Conservation (phyloP, 2,797 vertebrate species). For the Enoplosus armatus region DNA sequence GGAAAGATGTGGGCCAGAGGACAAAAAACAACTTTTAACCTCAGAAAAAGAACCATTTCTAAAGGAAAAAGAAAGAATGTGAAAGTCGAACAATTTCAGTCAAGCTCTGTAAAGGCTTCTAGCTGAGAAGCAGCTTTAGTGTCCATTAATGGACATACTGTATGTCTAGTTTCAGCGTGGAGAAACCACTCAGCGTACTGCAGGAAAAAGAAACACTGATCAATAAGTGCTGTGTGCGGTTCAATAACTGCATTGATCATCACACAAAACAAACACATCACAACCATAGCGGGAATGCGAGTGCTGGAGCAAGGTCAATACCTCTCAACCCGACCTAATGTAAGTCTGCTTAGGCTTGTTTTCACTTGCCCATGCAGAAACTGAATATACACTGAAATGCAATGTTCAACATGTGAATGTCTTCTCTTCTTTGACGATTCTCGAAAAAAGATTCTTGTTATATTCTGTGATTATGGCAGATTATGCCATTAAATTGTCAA, state of each 20-base stretch:
- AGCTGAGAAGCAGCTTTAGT: conserved; percentile 43
- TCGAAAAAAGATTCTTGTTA: neutral
- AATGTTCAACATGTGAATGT: neutral
- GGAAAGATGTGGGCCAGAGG: conserved; percentile 51
- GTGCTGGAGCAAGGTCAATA: conserved; percentile 69
- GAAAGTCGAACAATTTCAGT: conserved; percentile 18
- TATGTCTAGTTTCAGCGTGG: conserved; percentile 33
- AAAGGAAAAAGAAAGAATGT: neutral
- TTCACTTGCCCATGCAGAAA: conserved; percentile 13
- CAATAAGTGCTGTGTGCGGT: conserved; percentile 67
- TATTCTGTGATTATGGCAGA: neutral
- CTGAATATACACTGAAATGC: neutral
- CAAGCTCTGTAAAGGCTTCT: conserved; percentile 2
- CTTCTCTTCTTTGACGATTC: neutral
- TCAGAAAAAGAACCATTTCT: conserved; percentile 40
- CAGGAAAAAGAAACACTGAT: conserved; percentile 75
- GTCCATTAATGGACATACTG: conserved; percentile 53
- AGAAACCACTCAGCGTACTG: conserved; percentile 55
- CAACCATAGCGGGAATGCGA: conserved; percentile 61
- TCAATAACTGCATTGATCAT: conserved; percentile 78
- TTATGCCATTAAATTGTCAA: neutral
- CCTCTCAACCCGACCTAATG: conserved; percentile 36
- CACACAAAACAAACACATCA: conserved; percentile 72
- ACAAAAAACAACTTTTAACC: conserved; percentile 17
- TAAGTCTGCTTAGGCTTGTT: conserved; percentile 28